Evolutionary conservation across 2,113 vertebrate species (phyloP).

Genomic region (Taxidea taxus): DNA sequence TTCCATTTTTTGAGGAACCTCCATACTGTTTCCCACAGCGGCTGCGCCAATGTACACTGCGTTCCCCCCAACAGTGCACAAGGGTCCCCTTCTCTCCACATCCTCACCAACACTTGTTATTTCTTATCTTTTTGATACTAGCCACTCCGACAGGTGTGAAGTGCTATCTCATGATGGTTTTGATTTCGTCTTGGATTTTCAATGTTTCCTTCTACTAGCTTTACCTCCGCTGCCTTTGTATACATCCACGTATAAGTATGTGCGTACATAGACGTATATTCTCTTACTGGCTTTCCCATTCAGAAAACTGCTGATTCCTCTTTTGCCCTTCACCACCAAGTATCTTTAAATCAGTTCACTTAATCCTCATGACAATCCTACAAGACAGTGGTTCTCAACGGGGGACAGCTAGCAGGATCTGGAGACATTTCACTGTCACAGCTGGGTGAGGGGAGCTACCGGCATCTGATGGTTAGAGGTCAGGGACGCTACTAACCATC

Average conservation of each 20-base stretch:
- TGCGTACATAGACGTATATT: background rate
- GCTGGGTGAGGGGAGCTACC: background rate
- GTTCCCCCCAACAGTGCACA: background rate
- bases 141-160: background rate
- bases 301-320: background rate
- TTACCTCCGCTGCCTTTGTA: background rate
- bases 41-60: background rate
- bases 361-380: background rate
- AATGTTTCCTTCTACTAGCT: background rate
- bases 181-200: background rate
- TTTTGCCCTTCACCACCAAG: background rate
- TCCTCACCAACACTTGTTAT: background rate
- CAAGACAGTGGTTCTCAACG: background rate
- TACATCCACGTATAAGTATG: no score
- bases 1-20: background rate
- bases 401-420: background rate
- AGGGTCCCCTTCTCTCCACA: background rate
- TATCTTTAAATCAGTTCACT: slow-evolving; percentile 14
- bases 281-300: background rate
- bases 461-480: background rate
- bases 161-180: background rate
- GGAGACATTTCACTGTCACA: background rate
- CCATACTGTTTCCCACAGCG: background rate
- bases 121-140: background rate
- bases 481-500: background rate